Conservation (phyloP, 2,797 vertebrate genomes). For the Phataginus tetradactyla region DNA sequence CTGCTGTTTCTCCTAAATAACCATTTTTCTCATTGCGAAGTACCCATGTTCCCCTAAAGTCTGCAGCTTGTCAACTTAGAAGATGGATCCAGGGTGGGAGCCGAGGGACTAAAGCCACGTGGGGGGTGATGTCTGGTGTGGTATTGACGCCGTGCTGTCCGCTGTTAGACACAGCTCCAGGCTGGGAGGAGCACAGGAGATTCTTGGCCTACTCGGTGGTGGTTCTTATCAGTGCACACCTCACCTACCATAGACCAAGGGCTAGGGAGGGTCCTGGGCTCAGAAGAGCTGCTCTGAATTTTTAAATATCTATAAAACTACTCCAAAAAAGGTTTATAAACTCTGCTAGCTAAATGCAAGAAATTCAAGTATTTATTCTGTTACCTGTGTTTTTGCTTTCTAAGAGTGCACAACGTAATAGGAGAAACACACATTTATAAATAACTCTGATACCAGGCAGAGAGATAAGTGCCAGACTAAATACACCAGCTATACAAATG, state of each 20-base stretch:
- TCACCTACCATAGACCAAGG: conserved; percentile 27
- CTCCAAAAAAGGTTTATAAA: background rate
- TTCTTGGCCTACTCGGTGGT: background rate
- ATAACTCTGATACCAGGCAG: conserved; percentile 27
- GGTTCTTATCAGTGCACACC: conserved; percentile 59
- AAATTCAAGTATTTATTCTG: conserved; percentile 27
- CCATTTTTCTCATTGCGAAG: background rate
- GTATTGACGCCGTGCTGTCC: background rate
- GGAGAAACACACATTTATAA: conserved; percentile 50
- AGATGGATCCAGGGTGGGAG: background rate
- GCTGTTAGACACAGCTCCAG: conserved; percentile 24
- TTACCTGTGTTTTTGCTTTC: conserved; percentile 31
- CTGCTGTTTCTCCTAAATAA: background rate
- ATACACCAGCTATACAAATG: background rate
- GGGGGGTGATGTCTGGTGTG: background rate
- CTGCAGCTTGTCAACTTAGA: background rate
- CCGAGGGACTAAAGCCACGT: background rate
- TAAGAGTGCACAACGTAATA: background rate
- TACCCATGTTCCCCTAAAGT: background rate
- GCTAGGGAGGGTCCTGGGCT: background rate
- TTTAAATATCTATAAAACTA: background rate
- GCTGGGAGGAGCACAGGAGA: background rate
- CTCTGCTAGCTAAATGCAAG: background rate
- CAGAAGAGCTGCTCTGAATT: background rate
- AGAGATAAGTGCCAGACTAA: background rate